Evolutionary conservation across 2,113 vertebrate species (phyloP), one percentile per base, ranked within the genome.

Genomic region (Anoura caudifer): DNA sequence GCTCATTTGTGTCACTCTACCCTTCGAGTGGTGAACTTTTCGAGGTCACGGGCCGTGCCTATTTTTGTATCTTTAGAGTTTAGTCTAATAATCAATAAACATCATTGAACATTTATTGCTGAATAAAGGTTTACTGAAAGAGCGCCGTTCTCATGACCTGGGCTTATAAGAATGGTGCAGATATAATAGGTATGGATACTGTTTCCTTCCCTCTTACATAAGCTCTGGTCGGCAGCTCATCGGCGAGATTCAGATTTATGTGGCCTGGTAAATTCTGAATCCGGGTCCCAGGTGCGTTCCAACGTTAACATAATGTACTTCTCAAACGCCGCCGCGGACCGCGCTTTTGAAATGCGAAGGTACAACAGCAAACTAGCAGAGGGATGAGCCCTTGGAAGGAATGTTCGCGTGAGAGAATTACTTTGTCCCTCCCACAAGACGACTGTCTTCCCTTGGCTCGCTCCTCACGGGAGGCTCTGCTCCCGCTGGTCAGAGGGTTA

Each of bases 301-400:
- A 70, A 93, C 87, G 91, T 94, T 95, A 90, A 22, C 91, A 80
- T 92, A 92, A 93, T 56, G 77, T 38, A 88, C 41, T 90, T 79
- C 15, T 43, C 31, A 94, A 72, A 82, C 82, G 83, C 2, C 12
- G 65, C n/a, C 24, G 16, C 50, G 81, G 81, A 43, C 33, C 54
- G 4, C 95, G 79, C 45, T 85, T 95, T 92, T 81, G 45, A 91
- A 93, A 90, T 73, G 52, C 82, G 79, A 87, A 92, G 59, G 6
- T 26, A n/a, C 22, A 75, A 41, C n/a, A 33, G 77, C 70, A 86
- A 96, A 91, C 43, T 41, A 69, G 70, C 38, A 61, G 33, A 41
- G 79, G 54, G 36, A 47, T 16, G 43, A 85, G 52, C 19, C 38
- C 41, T 83, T 61, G 63, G 47, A 61, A 90, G n/a, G 38, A 72